phyloP scores from a whole-genome alignment of 2,888 invertebrate genomes.

The Drosophila longiperda region DNA sequence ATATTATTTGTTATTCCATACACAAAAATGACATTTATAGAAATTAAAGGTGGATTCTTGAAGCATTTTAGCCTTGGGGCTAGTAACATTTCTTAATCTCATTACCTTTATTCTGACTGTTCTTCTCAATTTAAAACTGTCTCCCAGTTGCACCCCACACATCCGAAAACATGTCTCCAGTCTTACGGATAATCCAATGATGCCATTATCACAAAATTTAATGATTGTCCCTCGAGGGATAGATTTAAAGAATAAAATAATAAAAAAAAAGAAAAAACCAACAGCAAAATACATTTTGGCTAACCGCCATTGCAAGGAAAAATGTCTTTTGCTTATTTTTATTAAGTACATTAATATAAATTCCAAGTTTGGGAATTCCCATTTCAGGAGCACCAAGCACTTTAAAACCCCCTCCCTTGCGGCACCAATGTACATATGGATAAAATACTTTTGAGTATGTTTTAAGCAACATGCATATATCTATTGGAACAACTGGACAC shows the following conservation, averaged over 20 bases:
- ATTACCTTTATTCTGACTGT: neutral
- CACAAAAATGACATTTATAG: neutral
- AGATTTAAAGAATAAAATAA: constrained; percentile 17
- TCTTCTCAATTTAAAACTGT: neutral
- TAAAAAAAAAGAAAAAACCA: constrained; percentile 9
- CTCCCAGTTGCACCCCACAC: neutral
- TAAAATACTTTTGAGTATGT: neutral
- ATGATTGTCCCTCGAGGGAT: constrained; percentile 33
- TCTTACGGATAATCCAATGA: constrained; percentile 20
- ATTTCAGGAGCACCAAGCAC: neutral
- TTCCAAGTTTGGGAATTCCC: constrained; percentile 3
- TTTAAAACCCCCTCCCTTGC: neutral
- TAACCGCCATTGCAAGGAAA: constrained; percentile 2
- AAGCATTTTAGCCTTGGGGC: constrained; percentile 1
- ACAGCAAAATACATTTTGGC: constrained; percentile 2
- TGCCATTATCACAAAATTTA: constrained; percentile 37
- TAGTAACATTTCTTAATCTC: constrained; percentile 12
- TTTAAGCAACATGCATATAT: neutral
- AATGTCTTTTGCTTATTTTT: constrained; percentile 16
- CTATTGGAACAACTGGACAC: neutral
- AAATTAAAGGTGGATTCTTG: neutral
- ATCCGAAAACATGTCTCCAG: neutral
- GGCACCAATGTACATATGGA: neutral
- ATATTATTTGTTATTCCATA: neutral
- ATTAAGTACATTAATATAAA: constrained; percentile 15